Conservation (phyloP, 2,797 vertebrate genomes). For the Pseudochirops corinnae region DNA sequence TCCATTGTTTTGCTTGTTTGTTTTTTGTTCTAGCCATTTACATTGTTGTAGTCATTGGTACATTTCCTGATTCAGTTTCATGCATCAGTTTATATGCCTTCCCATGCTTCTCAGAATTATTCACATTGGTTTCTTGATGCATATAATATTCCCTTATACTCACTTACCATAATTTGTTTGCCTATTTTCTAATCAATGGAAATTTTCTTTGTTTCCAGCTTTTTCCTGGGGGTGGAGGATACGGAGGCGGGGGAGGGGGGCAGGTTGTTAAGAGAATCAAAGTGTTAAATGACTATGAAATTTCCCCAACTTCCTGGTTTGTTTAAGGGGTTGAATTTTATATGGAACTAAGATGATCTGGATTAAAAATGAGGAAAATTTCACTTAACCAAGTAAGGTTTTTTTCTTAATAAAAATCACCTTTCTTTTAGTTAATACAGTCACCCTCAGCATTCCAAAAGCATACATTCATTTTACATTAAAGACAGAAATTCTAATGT, state of each 20-base stretch:
- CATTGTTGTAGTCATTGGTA: neutral
- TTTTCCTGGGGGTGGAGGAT: neutral
- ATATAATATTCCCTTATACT: neutral
- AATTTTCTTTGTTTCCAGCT: neutral
- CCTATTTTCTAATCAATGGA: neutral
- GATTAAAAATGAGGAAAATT: neutral
- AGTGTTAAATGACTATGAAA: neutral
- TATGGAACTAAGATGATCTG: neutral
- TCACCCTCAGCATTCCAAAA: neutral
- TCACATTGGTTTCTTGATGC: neutral
- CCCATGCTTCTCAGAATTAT: neutral
- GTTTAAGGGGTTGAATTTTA: neutral
- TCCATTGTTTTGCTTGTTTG: too few species aligned
- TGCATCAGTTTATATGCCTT: neutral
- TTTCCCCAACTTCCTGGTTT: neutral
- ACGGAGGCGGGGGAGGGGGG: too few species aligned
- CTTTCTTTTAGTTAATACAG: neutral
- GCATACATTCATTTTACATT: neutral
- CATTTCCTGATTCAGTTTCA: neutral
- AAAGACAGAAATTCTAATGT: slow-evolving; percentile 28
- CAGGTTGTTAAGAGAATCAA: neutral
- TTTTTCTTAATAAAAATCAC: neutral
- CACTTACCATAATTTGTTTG: neutral
- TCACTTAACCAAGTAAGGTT: neutral
- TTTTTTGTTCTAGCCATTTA: neutral